Base-by-base conservation (phyloP, 2,797 vertebrate species). In the Acanthurus lineatus region DNA sequence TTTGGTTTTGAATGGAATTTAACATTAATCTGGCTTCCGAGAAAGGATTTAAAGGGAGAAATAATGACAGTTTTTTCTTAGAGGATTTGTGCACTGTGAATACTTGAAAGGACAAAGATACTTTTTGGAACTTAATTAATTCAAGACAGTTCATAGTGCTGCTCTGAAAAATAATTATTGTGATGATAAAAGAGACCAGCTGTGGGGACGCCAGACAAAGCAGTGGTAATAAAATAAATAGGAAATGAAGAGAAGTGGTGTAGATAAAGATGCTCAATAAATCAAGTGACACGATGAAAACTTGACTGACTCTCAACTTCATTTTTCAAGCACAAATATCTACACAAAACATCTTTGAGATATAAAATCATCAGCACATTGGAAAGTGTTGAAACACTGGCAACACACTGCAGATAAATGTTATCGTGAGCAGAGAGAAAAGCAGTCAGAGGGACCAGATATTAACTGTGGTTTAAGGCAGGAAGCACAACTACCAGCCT, bases 181-280 rank as follows among this genome's bases (percentile, higher is more conserved):
- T 45, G 51, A 71, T 52, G 51, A 45, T 53, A 66, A 70, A 28
- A 82, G 64, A 70, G 11, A 64, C 72, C 73, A 89, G 79, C 68
- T 61, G 68, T 76, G 32, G 35, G 49, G 56, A 73, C 0, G 4
- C n/a, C 66, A 79, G 54, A 59, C 47, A 64, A 42, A 69, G 71
- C 9, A 12, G 5, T 45, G 20, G 61, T 52, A 63, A 66, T 1
- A 68, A 56, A 56, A 65, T 69, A 22, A 83, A 44, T 60, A 58
- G 73, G 35, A 83, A 61, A 58, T 53, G 17, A 0, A 60, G 4
- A 54, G 10, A 51, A 48, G 44, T 19, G 9, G 14, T 40, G 68
- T 28, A 58, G 38, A 68, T 61, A 38, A 49, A 58, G 49, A 20
- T 70, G 35, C 4, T 65, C n/a, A 75, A 73, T 52, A 0, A 66